Evolutionary conservation across 2,888 invertebrate genomes (phyloP).

Genomic region (Apantesis nais): DNA sequence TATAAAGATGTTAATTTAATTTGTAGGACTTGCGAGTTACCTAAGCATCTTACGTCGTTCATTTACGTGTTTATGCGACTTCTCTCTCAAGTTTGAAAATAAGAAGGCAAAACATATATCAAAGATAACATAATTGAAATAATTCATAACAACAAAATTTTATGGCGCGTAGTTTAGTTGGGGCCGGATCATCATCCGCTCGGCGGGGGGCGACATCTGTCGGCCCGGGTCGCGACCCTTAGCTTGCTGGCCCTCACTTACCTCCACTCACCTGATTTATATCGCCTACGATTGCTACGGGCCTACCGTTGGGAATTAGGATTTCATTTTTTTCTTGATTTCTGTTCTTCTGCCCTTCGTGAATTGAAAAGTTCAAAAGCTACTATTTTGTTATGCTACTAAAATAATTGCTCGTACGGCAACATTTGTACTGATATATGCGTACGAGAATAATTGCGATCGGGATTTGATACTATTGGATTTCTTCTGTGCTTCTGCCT

Average conservation of each 20-base stretch:
- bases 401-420: neutral
- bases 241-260: constrained; percentile 29
- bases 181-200: constrained; percentile 72
- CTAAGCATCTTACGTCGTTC: neutral
- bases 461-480: neutral
- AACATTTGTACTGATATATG: neutral
- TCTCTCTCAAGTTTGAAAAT: constrained; percentile 19
- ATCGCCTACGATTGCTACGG: constrained; percentile 39
- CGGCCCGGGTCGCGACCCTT: constrained; percentile 56
- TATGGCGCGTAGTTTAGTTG: constrained; percentile 58
- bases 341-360: constrained; percentile 7
- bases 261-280: constrained; percentile 50
- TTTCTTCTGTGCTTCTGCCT: too few species aligned
- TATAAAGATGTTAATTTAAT: neutral
- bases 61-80: neutral
- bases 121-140: constrained; percentile 44
- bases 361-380: neutral
- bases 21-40: neutral
- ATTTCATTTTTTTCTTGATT: constrained; percentile 23
- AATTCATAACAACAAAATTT: constrained; percentile 62
- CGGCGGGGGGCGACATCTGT: constrained; percentile 83
- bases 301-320: constrained; percentile 32
- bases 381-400: neutral
- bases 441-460: neutral
- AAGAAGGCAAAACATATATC: constrained; percentile 24